Evolutionary conservation across 2,113 vertebrate genomes (phyloP), one percentile per base, ranked within the genome.

Genomic region (Bambusicola thoracicus): DNA sequence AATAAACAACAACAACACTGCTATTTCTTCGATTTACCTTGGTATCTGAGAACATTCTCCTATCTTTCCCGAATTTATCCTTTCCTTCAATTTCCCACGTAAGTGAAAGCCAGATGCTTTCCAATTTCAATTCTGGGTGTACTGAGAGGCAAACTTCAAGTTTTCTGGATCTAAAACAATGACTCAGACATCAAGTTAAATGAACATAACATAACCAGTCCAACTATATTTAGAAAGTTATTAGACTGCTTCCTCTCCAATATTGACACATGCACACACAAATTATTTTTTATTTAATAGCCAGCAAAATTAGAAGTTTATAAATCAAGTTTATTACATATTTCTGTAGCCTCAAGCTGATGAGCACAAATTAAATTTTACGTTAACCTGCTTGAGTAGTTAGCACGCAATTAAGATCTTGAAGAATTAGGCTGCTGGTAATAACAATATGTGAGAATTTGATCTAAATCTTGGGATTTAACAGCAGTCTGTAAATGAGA

Each of bases 251-350:
- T 89, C 73, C 51, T 75, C 21, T 61, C 8, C 44, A 56, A 13
- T 80, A 91, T 70, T 92, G 92, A 87, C 91, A 91, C 79, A 92
- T 67, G 81, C 41, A 74, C 44, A 84, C 36, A 82, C 58, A 83
- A 82, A 55, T 89, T 66, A 59, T 91, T 85, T 94, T 94, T 95
- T 85, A 87, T 95, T 91, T 89, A 81, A 88, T 65, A 53, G 38
- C 46, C 77, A 95, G 70, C 30, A 95, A 96, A 92, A 94, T 69
- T 15, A 80, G 65, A 94, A 92, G 43, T 91, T 93, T 90, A 89
- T 96, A 95, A 95, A 95, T 96, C 89, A 96, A 43, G 55, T 93
- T 93, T 94, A 96, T 95, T 94, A 83, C 58, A 85, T n/a, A 90
- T 3, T 80, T 87, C 91, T 86, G 41, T 80, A 77, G 72, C 51